These are phyloP conservation scores for Nephila pilipes DNA, from an alignment of 1,140 invertebrate species.

Conservation along the genomic window DNA sequence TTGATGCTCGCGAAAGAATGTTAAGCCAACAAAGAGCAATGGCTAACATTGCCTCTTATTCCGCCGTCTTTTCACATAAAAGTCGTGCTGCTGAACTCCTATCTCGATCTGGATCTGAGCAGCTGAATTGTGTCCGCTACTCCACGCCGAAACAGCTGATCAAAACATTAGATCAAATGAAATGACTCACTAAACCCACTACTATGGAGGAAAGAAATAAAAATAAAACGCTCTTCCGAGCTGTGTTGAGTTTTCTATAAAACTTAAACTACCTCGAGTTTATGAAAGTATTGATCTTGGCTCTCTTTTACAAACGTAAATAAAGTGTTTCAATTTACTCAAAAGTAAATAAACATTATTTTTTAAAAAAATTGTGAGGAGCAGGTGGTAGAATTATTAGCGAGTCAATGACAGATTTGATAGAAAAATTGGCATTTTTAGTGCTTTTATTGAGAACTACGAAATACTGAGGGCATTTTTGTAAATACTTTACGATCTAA, in stretches of 20 bases:
- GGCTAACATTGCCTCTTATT: neutral
- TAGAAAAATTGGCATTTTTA: no score
- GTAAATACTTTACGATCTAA: no score
- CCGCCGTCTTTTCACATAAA: neutral
- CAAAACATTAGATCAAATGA: neutral
- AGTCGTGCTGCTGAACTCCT: neutral
- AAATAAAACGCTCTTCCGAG: neutral
- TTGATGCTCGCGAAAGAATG: neutral
- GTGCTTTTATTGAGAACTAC: no score
- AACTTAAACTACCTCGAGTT: neutral
- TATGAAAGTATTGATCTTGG: neutral
- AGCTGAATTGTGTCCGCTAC: neutral
- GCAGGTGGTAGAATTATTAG: no score
- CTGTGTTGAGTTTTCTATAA: neutral
- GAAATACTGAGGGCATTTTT: no score
- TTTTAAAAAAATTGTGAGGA: no score
- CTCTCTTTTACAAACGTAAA: neutral
- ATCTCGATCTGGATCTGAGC: neutral
- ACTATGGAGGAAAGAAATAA: neutral
- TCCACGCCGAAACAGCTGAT: neutral
- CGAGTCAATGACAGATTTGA: no score
- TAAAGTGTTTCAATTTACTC: no score
- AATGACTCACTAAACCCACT: neutral
- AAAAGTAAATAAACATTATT: no score
- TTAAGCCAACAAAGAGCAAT: neutral